Conservation (phyloP, 2,888 invertebrate species). For the Strigamia transsilvanica region DNA sequence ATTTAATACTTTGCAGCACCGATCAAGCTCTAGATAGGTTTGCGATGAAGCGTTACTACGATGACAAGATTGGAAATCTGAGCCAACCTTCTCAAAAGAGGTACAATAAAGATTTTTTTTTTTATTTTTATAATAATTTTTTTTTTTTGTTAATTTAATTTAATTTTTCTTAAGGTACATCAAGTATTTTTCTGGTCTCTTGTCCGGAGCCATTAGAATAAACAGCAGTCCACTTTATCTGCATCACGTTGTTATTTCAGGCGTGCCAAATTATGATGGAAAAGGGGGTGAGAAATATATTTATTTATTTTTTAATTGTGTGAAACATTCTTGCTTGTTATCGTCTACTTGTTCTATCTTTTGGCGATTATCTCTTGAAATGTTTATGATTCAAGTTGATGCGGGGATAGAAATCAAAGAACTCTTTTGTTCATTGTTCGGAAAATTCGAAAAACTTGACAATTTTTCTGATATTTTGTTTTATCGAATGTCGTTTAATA, state of each 20-base stretch:
- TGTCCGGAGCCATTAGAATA: slow-evolving; percentile 87
- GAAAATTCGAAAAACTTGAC: background rate
- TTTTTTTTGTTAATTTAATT: background rate
- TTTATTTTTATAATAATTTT: background rate
- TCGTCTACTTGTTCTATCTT: slow-evolving; percentile 13
- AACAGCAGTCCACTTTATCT: slow-evolving; percentile 86
- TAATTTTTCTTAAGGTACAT: slow-evolving; percentile 75
- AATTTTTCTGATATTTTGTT: background rate
- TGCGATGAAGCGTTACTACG: slow-evolving; percentile 90
- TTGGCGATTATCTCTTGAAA: slow-evolving; percentile 2
- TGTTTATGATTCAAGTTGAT: slow-evolving; percentile 26
- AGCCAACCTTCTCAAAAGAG: slow-evolving; percentile 79
- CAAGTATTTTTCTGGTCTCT: slow-evolving; percentile 87
- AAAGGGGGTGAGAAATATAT: slow-evolving; percentile 66
- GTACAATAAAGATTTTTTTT: slow-evolving; percentile 59
- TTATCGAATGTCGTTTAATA: background rate
- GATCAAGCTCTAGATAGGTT: slow-evolving; percentile 83
- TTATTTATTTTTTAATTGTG: slow-evolving; percentile 53
- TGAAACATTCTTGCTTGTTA: slow-evolving; percentile 1
- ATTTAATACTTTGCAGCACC: slow-evolving; percentile 61
- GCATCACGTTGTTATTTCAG: slow-evolving; percentile 84
- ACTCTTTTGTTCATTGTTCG: slow-evolving; percentile 18
- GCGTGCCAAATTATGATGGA: slow-evolving; percentile 76
- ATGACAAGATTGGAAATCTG: slow-evolving; percentile 77
- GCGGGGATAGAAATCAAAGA: background rate